phyloP scores from a whole-genome alignment of 2,888 invertebrate genomes.

The Podabrus alpinus region DNA sequence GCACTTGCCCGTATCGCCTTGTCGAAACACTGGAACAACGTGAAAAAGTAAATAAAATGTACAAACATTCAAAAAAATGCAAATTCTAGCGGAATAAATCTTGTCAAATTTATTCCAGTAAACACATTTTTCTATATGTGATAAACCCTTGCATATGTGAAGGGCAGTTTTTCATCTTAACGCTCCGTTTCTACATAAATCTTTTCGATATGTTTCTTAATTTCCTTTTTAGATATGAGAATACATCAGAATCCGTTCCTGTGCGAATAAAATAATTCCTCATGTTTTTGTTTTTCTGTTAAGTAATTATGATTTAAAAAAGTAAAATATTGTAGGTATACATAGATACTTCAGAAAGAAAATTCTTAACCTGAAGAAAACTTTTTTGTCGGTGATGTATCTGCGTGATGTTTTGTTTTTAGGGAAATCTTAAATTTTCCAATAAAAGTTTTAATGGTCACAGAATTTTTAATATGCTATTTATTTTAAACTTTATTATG shows the following conservation, averaged over 20 bases:
- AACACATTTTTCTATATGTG: neutral
- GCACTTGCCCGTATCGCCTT: conserved; percentile 77
- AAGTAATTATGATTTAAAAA: no score
- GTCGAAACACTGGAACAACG: conserved; percentile 69
- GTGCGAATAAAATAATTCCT: no score
- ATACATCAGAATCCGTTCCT: no score
- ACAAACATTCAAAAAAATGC: neutral
- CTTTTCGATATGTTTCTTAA: neutral
- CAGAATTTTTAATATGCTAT: neutral
- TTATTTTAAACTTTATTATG: neutral
- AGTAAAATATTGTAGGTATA: no score
- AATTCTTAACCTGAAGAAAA: neutral
- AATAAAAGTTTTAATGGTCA: neutral
- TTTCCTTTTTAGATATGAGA: neutral
- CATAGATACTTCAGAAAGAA: neutral
- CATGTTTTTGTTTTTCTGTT: no score
- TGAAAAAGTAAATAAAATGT: conserved; percentile 3
- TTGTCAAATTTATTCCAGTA: neutral
- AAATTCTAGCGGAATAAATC: neutral
- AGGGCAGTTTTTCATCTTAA: neutral
- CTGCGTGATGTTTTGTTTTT: neutral
- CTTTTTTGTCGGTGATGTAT: neutral
- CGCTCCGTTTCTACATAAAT: neutral
- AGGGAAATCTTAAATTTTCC: neutral
- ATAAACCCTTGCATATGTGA: neutral